Percentiles rank a stretch among this genome's conserved stretches.
Evolutionary conservation across 2,113 vertebrate genomes (phyloP).

Genomic region (Ammospiza caudacuta): DNA sequence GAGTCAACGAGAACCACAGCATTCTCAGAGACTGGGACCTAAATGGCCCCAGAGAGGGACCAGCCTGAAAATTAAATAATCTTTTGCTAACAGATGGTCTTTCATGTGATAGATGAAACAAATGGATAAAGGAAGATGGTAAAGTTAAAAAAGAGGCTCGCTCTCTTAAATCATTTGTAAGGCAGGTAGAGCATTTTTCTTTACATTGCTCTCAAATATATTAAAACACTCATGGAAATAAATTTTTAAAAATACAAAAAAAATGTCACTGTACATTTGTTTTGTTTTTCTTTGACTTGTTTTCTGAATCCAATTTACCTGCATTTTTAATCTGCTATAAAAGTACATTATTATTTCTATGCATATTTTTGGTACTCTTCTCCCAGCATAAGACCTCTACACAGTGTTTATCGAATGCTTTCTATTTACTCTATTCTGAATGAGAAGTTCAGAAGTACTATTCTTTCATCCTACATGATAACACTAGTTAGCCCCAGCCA

Average conservation of each 20-base stretch:
- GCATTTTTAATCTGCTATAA: neutral
- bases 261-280: neutral
- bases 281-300: neutral
- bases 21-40: neutral
- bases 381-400: neutral
- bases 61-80: neutral
- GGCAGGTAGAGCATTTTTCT: neutral
- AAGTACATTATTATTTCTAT: neutral
- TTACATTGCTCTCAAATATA: neutral
- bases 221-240: neutral
- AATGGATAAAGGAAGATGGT: neutral
- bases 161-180: neutral
- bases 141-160: neutral
- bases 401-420: neutral
- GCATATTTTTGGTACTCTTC: neutral
- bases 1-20: neutral
- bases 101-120: neutral
- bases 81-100: slow-evolving; percentile 5
- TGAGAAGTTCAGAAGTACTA: neutral
- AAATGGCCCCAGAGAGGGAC: neutral
- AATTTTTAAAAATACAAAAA: neutral
- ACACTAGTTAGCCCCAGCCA: neutral
- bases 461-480: neutral
- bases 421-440: neutral
- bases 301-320: neutral